Base-by-base conservation (phyloP, 2,888 invertebrate genomes). In the Nomada fabriciana region DNA sequence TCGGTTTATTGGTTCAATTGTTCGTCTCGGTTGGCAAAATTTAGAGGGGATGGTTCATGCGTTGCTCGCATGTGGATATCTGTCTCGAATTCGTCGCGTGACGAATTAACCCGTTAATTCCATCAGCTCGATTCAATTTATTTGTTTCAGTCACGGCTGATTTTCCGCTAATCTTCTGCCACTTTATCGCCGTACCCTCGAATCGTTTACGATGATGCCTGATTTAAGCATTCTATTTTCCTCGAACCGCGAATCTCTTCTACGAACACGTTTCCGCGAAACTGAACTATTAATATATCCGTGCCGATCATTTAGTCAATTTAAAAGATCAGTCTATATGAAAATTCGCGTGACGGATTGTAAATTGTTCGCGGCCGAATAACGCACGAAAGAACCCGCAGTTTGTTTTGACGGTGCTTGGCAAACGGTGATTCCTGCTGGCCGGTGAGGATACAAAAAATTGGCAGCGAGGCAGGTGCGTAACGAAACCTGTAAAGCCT, bases 1-100 rank as follows among this genome's bases (percentile, higher is more conserved):
- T 9, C 74, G 76, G 85, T 79, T 36, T 85, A 82, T 82, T 75
- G 82, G 85, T 85, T 85, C 79, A 85, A 85, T 85, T 84, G 85
- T 85, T 75, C 76, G 79, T 64, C 68, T 82, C 85, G 72, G 43
- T 72, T 79, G 76, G 73, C 65, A 67, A 85, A 75, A 82, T 80
- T 85, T 85, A 85, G 47, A 36, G 43, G 63, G 61, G 20, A 63
- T 50, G 72, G 63, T 23, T 59, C 23, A 47, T 47, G 76, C 55
- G 76, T 29, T 55, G 70, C 60, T 61, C 42, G n/a, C 36, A 43
- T 65, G 68, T 47, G 65, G n/a, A 68, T 67, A 65, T 65, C 64
- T 42, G 29, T 29, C 69, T 60, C 59, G 63, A 53, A 55, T 53
- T 65, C 61, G 64, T 61, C 71, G 76, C 68, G 71, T 63, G 80